Evolutionary conservation across 2,888 invertebrate genomes (phyloP).

Genomic region (Ectemnius continuus): DNA sequence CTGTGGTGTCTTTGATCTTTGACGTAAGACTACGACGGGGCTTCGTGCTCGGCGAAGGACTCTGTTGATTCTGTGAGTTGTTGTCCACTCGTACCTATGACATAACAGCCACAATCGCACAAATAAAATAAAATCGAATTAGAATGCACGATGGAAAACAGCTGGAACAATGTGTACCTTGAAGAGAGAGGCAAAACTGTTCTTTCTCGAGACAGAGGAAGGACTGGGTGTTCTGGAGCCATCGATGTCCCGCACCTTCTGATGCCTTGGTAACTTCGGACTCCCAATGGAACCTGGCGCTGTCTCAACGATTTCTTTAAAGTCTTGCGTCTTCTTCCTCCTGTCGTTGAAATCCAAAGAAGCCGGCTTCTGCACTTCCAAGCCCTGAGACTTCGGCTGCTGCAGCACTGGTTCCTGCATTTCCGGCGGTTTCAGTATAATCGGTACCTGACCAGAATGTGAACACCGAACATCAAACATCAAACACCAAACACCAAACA

Average conservation of each 20-base stretch:
- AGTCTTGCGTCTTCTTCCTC: conserved; percentile 70
- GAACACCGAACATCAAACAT: background rate
- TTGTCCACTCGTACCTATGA: conserved; percentile 71
- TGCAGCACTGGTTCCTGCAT: conserved; percentile 69
- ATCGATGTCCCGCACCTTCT: conserved; percentile 74
- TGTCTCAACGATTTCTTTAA: conserved; percentile 69
- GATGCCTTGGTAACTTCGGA: conserved; percentile 74
- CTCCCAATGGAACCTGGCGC: conserved; percentile 68
- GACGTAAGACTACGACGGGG: conserved; percentile 74
- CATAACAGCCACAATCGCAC: conserved; percentile 39
- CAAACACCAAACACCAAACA: background rate
- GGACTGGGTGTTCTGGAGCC: conserved; percentile 84
- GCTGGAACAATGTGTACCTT: conserved; percentile 81
- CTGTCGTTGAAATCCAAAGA: conserved; percentile 80
- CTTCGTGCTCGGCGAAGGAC: conserved; percentile 71
- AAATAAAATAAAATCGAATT: conserved; percentile 25
- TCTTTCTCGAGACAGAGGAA: conserved; percentile 85
- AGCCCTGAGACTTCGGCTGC: conserved; percentile 75
- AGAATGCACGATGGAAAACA: conserved; percentile 5
- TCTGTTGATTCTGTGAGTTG: conserved; percentile 73
- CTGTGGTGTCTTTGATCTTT: conserved; percentile 76
- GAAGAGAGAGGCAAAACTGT: conserved; percentile 90
- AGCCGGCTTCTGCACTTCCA: conserved; percentile 81
- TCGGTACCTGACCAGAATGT: conserved; percentile 65
- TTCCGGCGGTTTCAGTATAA: conserved; percentile 60